Evolutionary conservation across 2,113 vertebrate species (phyloP), one percentile per base, ranked within the genome.

Genomic region (Apteryx mantelli): DNA sequence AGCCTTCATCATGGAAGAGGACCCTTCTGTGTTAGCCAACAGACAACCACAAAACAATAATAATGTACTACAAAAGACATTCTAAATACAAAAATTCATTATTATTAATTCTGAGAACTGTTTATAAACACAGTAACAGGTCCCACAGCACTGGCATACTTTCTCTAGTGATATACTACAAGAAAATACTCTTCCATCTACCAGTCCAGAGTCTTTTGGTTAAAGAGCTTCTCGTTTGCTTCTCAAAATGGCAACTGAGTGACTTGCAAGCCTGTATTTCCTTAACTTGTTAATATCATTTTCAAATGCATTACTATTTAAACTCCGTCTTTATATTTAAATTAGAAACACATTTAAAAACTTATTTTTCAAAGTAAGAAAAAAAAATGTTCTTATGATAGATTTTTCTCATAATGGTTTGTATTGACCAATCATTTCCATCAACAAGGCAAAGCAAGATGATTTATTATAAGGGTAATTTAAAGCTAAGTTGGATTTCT

Each of bases 1-100:
- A 94, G 68, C 40, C 50, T 77, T 79, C 38, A 38, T 4, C 22
- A 55, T 30, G 55, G 81, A 95, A 60, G 9, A 84, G 86, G 80
- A 74, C 13, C 53, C 83, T 83, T 58, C 60, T 34, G 42, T 80
- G 93, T 81, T 18, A 75, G 88, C 92, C 80, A 84, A 75, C 82
- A 91, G 87, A 38, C 86, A 95, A 90, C 80, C 86, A 86, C 86
- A 86, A 74, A 91, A 68, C 83, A 71, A 46, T 30, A 75, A 71
- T 0, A 30, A 75, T 20, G 38, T 36, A 46, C 66, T 46, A 81
- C 50, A 88, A 71, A 80, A 86, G 46, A 15, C 4, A 2, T n/a
- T 95, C 60, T 52, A 91, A 92, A 86, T 28, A 64, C 5, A 91
- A 75, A 32, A 63, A 40, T 78, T 89, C 77, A 97, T 90, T 79